Conservation (phyloP, 2,113 vertebrate species). For the Ascaphus truei region DNA sequence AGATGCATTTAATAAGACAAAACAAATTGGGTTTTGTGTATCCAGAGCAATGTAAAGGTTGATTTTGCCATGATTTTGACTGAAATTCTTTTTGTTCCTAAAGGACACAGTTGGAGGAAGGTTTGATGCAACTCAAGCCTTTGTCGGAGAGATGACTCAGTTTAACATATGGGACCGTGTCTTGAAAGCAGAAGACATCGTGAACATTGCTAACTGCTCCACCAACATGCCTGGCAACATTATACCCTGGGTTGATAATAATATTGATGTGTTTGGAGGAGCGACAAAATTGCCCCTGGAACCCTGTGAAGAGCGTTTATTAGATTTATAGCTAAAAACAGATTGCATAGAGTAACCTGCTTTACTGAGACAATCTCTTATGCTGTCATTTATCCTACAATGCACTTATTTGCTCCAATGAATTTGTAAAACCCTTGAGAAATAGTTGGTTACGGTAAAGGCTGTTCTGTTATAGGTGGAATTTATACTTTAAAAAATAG, state of each 20-base stretch:
- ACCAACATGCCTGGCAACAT: slow-evolving; percentile 95
- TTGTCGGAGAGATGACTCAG: slow-evolving; percentile 95
- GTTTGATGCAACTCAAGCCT: slow-evolving; percentile 96
- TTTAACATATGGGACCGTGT: slow-evolving; percentile 98
- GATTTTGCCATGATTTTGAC: too few relatives aligned
- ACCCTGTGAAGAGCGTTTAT: slow-evolving; percentile 88
- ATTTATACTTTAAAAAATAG: slow-evolving; percentile 12
- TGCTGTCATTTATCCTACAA: slow-evolving; percentile 35
- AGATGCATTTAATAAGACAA: too few relatives aligned
- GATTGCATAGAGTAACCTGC: slow-evolving; percentile 42
- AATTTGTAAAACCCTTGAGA: background rate
- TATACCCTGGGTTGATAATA: slow-evolving; percentile 92
- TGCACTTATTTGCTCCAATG: slow-evolving; percentile 37
- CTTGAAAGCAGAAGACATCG: slow-evolving; percentile 83
- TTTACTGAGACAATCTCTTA: slow-evolving; percentile 48
- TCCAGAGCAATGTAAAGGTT: too few relatives aligned
- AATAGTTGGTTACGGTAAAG: slow-evolving; percentile 20
- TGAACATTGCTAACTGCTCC: slow-evolving; percentile 92
- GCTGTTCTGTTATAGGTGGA: slow-evolving; percentile 19
- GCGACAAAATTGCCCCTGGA: slow-evolving; percentile 89
- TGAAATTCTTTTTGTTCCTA: slow-evolving; percentile 38
- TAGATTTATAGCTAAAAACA: slow-evolving; percentile 77
- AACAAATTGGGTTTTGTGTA: too few relatives aligned
- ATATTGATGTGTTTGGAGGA: slow-evolving; percentile 89
- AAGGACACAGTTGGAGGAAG: slow-evolving; percentile 92